A percentile compares a stretch with the other conserved stretches of the same genome.
These are phyloP conservation scores for Dryococelus australis DNA, from an alignment of 2,888 invertebrate genomes.

Conservation along the genomic window DNA sequence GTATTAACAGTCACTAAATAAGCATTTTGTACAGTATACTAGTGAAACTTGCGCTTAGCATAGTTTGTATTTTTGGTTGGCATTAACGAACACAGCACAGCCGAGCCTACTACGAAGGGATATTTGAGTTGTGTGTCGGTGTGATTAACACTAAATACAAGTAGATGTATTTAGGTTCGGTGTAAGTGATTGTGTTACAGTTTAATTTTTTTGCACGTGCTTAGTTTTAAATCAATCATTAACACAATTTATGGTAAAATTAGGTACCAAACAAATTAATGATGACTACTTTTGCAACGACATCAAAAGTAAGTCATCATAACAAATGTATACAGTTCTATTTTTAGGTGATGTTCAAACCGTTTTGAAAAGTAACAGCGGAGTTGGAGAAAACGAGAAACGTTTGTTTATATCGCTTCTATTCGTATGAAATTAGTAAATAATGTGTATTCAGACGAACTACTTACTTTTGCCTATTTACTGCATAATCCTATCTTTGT, in stretches of 20 bases:
- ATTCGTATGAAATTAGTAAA: background rate
- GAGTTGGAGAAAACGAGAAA: background rate
- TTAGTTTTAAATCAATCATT: background rate
- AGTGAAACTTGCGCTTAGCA: background rate
- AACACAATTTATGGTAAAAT: background rate
- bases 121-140: background rate
- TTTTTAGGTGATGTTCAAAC: constrained; percentile 7
- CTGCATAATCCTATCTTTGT: constrained; percentile 36
- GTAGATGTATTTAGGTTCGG: background rate
- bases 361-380: background rate
- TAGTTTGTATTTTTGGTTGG: background rate
- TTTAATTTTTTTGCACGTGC: background rate
- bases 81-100: background rate
- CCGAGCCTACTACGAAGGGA: background rate
- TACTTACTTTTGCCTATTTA: constrained; percentile 40
- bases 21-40: background rate
- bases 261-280: background rate
- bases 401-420: background rate
- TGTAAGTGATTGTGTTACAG: background rate
- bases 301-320: constrained; percentile 8
- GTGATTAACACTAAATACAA: background rate
- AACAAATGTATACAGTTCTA: background rate
- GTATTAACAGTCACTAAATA: background rate
- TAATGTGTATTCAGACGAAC: constrained; percentile 28
- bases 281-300: background rate